phyloP scores from a whole-genome alignment of 2,113 vertebrate species.

The Clarias gariepinus region DNA sequence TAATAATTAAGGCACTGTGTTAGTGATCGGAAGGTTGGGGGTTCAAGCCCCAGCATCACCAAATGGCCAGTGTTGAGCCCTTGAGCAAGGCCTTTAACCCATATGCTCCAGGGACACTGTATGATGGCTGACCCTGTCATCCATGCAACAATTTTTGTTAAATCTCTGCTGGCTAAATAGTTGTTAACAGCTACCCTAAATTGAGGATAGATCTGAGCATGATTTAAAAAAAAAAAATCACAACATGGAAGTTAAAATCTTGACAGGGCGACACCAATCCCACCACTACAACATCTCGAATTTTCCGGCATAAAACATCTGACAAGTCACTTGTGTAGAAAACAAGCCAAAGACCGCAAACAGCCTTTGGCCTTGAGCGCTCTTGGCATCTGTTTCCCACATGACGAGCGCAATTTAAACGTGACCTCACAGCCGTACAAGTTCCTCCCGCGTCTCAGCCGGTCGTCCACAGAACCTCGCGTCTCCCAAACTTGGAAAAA shows the following conservation, averaged over 20 bases:
- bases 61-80: no score
- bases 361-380: slow-evolving; percentile 21
- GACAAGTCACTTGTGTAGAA: slow-evolving; percentile 6
- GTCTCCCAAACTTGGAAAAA: background rate
- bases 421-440: slow-evolving; percentile 15
- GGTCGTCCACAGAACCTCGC: background rate
- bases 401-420: slow-evolving; percentile 37
- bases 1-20: no score
- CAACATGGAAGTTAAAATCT: background rate
- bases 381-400: slow-evolving; percentile 32
- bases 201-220: background rate
- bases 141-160: no score
- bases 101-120: no score
- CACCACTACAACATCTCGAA: background rate
- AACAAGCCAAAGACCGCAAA: slow-evolving; percentile 23
- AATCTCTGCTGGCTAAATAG: background rate
- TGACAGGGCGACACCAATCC: background rate
- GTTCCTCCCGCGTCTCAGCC: background rate
- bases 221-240: background rate
- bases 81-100: no score
- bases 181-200: background rate
- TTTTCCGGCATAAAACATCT: background rate
- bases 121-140: no score
- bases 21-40: no score
- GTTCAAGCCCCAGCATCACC: no score